phyloP scores from a whole-genome alignment of 2,888 invertebrate genomes.

The Mythimna lalbum region DNA sequence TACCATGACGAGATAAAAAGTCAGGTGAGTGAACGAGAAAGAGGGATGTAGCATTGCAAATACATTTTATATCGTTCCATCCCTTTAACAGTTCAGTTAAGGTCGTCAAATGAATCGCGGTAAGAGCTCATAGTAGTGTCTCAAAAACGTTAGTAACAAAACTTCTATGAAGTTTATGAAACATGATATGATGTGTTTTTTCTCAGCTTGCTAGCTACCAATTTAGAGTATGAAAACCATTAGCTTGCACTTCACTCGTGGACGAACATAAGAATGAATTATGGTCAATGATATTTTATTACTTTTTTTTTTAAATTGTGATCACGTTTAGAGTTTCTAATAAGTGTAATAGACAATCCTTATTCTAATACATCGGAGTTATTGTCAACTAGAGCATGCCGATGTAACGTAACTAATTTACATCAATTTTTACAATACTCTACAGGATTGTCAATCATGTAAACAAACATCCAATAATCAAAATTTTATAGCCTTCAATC shows the following conservation, averaged over 20 bases:
- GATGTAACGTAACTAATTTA: constrained; percentile 36
- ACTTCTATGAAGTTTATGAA: constrained; percentile 39
- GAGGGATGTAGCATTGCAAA: too few species aligned
- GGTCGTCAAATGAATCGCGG: too few species aligned
- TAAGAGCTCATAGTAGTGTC: too few species aligned
- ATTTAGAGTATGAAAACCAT: neutral
- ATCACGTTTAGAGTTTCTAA: constrained; percentile 1
- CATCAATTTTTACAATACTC: constrained; percentile 18
- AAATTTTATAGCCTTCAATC: constrained; percentile 5
- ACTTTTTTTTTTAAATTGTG: neutral
- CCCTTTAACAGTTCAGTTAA: too few species aligned
- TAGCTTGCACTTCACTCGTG: constrained; percentile 5
- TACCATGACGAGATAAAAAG: too few species aligned
- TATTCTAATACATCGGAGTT: constrained; percentile 38
- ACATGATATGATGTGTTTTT: constrained; percentile 35
- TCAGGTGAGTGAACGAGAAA: too few species aligned
- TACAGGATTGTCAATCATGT: constrained; percentile 18
- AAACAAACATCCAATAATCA: constrained; percentile 21
- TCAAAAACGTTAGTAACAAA: constrained; percentile 4
- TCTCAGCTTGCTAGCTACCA: constrained; percentile 2
- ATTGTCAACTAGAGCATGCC: constrained; percentile 54
- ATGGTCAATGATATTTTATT: neutral
- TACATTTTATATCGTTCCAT: too few species aligned
- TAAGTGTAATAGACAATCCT: constrained; percentile 18
- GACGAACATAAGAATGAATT: constrained; percentile 1